Percentiles rank a stretch among this genome's conserved stretches.
These are phyloP conservation scores for Brachyptera putata DNA, from an alignment of 2,888 invertebrate genomes.

Conservation along the genomic window DNA sequence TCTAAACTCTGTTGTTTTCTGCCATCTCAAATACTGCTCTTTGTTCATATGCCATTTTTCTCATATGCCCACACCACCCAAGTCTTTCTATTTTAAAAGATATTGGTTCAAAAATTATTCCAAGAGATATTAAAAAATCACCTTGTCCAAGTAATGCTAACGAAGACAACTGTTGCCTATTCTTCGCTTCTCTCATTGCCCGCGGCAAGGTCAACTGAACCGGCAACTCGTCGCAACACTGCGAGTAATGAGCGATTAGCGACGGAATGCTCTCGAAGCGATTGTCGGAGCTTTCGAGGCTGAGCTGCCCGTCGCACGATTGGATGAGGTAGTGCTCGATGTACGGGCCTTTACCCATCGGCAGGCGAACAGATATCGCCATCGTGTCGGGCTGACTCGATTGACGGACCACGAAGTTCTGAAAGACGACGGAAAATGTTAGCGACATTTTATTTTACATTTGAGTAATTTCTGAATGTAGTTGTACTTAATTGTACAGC, in stretches of 20 bases:
- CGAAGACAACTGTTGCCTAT: constrained; percentile 85
- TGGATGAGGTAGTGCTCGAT: constrained; percentile 96
- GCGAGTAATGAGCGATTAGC: constrained; percentile 89
- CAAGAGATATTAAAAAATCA: constrained; percentile 30
- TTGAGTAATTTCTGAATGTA: too few relatives aligned
- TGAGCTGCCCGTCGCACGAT: constrained; percentile 69
- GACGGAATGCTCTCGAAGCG: constrained; percentile 90
- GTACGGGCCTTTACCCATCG: constrained; percentile 81
- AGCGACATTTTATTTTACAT: too few relatives aligned
- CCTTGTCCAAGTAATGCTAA: constrained; percentile 81
- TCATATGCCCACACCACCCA: too few relatives aligned
- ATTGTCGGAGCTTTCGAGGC: constrained; percentile 90
- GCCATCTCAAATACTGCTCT: too few relatives aligned
- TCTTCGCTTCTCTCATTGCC: constrained; percentile 80
- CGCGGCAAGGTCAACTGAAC: constrained; percentile 83
- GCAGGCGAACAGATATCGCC: constrained; percentile 89
- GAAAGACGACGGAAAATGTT: constrained; percentile 40
- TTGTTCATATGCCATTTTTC: too few relatives aligned
- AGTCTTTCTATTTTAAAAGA: too few relatives aligned
- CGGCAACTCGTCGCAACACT: constrained; percentile 90
- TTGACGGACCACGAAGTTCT: constrained; percentile 93
- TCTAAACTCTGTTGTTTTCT: too few relatives aligned
- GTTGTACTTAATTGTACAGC: too few relatives aligned
- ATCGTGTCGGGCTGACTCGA: constrained; percentile 91
- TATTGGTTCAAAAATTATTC: background rate